Percentiles rank a stretch among this genome's conserved stretches.
Evolutionary conservation across 2,113 vertebrate species (phyloP).

Genomic region (Callopanchax toddi): DNA sequence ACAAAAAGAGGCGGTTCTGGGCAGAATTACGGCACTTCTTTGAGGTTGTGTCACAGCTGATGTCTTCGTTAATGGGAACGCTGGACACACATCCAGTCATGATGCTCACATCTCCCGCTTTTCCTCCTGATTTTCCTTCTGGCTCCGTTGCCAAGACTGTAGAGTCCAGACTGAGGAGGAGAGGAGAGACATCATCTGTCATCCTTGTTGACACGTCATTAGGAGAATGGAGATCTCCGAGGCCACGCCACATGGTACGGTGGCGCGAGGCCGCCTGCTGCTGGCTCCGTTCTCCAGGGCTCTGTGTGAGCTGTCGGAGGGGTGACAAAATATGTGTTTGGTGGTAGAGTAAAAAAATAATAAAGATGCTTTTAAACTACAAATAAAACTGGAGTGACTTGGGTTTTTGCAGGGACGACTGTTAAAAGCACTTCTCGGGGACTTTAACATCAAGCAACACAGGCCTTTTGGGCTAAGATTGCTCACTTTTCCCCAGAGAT

Average conservation of each 20-base stretch:
- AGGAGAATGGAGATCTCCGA: slow-evolving; percentile 31
- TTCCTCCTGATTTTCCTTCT: slow-evolving; percentile 23
- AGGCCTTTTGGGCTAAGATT: slow-evolving; percentile 6
- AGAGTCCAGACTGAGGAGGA: slow-evolving; percentile 26
- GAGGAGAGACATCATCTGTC: slow-evolving; percentile 31
- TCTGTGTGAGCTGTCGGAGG: not conserved
- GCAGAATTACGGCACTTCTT: slow-evolving; percentile 16
- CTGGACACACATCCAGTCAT: slow-evolving; percentile 24
- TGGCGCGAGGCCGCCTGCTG: slow-evolving; percentile 16
- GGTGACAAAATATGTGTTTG: not conserved
- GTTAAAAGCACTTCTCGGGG: not conserved
- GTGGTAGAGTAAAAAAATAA: not conserved
- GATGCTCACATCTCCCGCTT: slow-evolving; percentile 37
- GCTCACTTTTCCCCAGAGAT: slow-evolving; percentile 12
- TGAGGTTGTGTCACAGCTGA: slow-evolving; percentile 18
- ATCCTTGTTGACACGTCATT: slow-evolving; percentile 42
- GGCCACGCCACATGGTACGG: slow-evolving; percentile 33
- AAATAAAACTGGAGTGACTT: slow-evolving; percentile 7
- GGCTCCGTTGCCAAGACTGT: slow-evolving; percentile 9
- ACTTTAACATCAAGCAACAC: slow-evolving; percentile 21
- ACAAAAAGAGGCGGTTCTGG: not conserved
- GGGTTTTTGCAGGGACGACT: not conserved
- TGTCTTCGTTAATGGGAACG: slow-evolving; percentile 16
- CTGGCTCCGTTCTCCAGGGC: slow-evolving; percentile 20
- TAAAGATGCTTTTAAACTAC: not conserved